Percentiles rank a stretch among this genome's conserved stretches.
Conservation (phyloP, 2,113 vertebrate genomes). For the Actinemys pallida region DNA sequence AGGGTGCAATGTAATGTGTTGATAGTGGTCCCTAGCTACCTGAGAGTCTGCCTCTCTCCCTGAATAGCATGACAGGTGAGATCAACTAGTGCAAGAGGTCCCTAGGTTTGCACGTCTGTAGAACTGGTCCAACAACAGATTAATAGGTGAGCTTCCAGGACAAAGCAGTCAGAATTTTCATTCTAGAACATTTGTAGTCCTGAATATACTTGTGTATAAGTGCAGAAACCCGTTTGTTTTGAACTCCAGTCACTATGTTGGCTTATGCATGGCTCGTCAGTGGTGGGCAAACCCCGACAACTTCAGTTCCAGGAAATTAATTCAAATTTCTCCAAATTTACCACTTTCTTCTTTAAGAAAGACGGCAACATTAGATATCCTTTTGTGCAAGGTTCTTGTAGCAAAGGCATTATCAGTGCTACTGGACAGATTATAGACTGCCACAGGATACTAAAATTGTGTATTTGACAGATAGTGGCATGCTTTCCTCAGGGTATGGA, state of each 20-base stretch:
- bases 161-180: neutral
- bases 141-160: neutral
- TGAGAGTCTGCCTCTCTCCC: neutral
- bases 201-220: neutral
- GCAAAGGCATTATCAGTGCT: neutral
- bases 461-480: neutral
- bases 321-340: neutral
- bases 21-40: neutral
- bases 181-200: neutral
- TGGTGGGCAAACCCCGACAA: neutral
- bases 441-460: neutral
- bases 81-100: neutral
- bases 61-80: neutral
- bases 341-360: neutral
- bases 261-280: neutral
- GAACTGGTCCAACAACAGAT: neutral
- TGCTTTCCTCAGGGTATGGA: neutral
- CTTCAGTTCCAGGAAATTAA: neutral
- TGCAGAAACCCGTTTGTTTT: neutral
- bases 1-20: neutral
- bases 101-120: neutral
- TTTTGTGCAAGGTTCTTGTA: neutral
- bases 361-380: neutral
- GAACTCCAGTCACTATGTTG: neutral
- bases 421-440: neutral